Evolutionary conservation across 2,797 vertebrate species (phyloP), one percentile per base, ranked within the genome.

Genomic region (Trachurus trachurus): DNA sequence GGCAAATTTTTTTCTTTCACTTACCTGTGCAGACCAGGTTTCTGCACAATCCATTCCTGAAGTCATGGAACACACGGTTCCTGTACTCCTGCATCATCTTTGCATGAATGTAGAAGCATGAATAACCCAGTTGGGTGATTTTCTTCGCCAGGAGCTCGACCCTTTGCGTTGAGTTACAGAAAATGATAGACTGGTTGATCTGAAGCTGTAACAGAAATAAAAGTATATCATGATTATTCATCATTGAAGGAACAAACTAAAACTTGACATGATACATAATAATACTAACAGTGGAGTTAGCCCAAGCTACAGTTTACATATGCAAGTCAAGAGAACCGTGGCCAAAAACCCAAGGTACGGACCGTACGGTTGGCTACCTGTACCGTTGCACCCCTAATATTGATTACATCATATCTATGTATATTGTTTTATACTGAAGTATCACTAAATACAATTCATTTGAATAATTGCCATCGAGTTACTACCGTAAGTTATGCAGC

Each of bases 51-150:
- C 93, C 93, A 47, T 93, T 93, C 74, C 92, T 90, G 82, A 94
- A 94, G 85, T 94, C 93, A 37, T 93, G 93, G 82, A 94, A 94
- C 74, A 94, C 93, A 9, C 92, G 91, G 78, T 94, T 94, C 76
- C 93, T 92, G 88, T 94, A 94, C 70, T 94, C 92, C 90, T 94
- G 92, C 93, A 93, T 94, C 92, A 93, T 93, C 79, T 93, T 94
- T 53, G 92, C 93, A 58, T 87, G 94, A 45, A 95, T 95, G 81
- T 95, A 94, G 83, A 94, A 94, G 78, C 93, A 94, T 0, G 93
- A 94, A 58, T 94, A 95, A 21, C 95, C 95, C 66, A 95, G 78
- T 16, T 95, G 93, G 56, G 92, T 93, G 80, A 94, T 94, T 85
- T 94, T 94, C 80, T 92, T 94, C 34, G 93, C 93, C 63, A 94